A percentile compares a stretch with the other conserved stretches of the same genome.
Conservation (phyloP, 2,113 vertebrate species). For the Calonectris borealis region DNA sequence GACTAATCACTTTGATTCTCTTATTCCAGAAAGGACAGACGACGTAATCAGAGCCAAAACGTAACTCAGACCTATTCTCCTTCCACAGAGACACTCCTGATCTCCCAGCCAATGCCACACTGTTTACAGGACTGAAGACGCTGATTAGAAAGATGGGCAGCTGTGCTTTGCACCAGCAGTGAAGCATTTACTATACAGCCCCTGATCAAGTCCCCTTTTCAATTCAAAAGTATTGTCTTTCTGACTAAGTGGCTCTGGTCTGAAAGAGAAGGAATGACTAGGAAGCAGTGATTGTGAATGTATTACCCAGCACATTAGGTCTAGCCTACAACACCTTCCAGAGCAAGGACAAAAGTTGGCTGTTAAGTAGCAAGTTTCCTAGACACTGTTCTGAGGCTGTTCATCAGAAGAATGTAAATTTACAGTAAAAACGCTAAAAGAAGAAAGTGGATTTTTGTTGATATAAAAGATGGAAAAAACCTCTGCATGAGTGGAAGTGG, state of each 20-base stretch:
- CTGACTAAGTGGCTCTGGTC: background rate
- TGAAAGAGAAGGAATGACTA: background rate
- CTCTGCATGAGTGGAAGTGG: background rate
- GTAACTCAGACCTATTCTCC: background rate
- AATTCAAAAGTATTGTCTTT: background rate
- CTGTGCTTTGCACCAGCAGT: background rate
- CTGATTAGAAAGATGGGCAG: background rate
- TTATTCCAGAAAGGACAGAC: background rate
- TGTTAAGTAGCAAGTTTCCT: background rate
- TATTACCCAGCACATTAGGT: background rate
- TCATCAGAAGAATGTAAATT: background rate
- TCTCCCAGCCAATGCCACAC: background rate
- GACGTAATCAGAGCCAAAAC: background rate
- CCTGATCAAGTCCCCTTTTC: background rate
- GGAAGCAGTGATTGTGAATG: background rate
- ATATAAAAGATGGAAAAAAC: background rate
- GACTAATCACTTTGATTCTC: background rate
- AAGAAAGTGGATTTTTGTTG: background rate
- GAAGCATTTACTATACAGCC: background rate
- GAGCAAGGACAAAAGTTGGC: rapidly evolving
- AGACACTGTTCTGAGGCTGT: background rate
- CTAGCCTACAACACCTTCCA: background rate
- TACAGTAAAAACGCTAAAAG: background rate
- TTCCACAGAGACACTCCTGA: background rate
- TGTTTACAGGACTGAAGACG: background rate